Evolutionary conservation across 2,113 vertebrate species (phyloP).

Genomic region (Larimichthys polyactis): DNA sequence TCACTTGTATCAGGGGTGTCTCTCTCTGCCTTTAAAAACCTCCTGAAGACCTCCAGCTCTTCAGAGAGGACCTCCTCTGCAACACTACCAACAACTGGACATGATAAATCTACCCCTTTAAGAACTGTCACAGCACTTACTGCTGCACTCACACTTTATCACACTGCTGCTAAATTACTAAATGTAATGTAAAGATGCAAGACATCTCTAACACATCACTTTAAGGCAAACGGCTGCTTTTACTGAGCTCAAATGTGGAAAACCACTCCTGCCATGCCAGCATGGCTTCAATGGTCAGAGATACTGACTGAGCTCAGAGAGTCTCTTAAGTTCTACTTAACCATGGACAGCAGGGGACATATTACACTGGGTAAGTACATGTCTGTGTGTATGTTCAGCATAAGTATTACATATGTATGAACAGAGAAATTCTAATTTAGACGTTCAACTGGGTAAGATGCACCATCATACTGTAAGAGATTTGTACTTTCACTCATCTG

Average conservation of each 20-base stretch:
- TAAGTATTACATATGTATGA: neutral
- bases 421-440: neutral
- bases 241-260: neutral
- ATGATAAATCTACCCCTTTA: too few species aligned
- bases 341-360: neutral
- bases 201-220: neutral
- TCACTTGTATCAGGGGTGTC: too few species aligned
- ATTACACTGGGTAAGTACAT: too few species aligned
- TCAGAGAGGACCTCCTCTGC: too few species aligned
- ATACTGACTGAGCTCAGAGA: too few species aligned
- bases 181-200: neutral
- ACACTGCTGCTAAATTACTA: too few species aligned
- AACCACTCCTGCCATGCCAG: constrained; percentile 11
- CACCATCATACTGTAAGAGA: neutral
- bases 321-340: neutral
- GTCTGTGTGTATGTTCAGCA: neutral
- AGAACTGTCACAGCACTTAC: too few species aligned
- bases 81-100: too few species aligned
- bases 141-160: too few species aligned
- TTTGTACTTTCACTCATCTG: neutral
- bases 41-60: too few species aligned
- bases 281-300: neutral
- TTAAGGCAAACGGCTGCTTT: neutral
- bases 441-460: neutral
- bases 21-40: too few species aligned